These are phyloP conservation scores for Trogon melanurus DNA, from an alignment of 2,113 vertebrate genomes.

Conservation along the genomic window DNA sequence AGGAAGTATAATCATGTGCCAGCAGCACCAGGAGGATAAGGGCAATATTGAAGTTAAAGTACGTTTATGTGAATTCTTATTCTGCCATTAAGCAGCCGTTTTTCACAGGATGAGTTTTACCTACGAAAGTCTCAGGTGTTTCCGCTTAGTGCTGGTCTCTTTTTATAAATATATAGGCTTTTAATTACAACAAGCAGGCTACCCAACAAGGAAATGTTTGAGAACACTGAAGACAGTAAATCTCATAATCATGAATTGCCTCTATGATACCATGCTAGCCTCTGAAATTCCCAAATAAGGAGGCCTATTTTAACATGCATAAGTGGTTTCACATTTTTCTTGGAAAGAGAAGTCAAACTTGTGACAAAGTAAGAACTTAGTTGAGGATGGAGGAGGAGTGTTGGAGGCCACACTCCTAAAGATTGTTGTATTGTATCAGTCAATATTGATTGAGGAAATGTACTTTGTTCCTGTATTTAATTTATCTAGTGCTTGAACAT, in stretches of 20 bases:
- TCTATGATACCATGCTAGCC: neutral
- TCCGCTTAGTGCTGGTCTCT: neutral
- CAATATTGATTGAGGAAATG: slow-evolving; percentile 9
- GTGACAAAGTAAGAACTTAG: neutral
- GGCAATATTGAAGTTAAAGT: slow-evolving; percentile 21
- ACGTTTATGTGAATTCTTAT: slow-evolving; percentile 18
- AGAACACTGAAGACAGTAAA: slow-evolving; percentile 59
- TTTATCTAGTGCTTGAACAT: neutral
- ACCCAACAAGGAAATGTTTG: slow-evolving; percentile 34
- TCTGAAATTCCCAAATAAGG: neutral
- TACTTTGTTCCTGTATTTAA: slow-evolving; percentile 9
- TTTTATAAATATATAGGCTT: neutral
- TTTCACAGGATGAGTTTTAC: slow-evolving; percentile 23
- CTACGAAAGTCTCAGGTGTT: neutral
- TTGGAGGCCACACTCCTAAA: neutral
- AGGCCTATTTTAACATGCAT: neutral
- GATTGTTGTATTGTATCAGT: neutral
- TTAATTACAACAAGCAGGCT: slow-evolving; percentile 23
- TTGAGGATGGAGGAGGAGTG: neutral
- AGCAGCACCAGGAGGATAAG: slow-evolving; percentile 24
- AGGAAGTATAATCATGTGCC: slow-evolving; percentile 42
- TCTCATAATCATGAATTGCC: slow-evolving; percentile 47
- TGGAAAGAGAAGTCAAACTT: slow-evolving; percentile 5
- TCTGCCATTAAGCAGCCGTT: neutral
- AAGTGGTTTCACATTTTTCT: slow-evolving; percentile 51